Percentiles rank a stretch among this genome's conserved stretches.
Evolutionary conservation across 2,797 vertebrate species (phyloP).

Genomic region (Arnoldichthys spilopterus): DNA sequence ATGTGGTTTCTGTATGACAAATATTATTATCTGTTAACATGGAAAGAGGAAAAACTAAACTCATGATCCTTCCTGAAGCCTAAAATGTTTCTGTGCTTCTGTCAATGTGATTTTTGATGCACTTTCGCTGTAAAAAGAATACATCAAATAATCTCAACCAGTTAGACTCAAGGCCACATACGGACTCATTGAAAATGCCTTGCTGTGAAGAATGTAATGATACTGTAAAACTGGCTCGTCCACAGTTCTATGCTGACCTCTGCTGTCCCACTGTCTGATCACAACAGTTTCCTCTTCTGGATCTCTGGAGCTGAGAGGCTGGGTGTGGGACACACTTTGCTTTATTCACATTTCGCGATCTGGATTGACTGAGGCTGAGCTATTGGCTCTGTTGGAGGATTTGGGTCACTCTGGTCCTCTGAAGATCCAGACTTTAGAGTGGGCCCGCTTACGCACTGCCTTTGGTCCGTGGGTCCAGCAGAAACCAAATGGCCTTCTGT

Average conservation of each 20-base stretch:
- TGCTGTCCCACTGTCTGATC: not conserved
- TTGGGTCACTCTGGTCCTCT: slow-evolving; percentile 59
- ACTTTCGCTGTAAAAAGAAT: too few species aligned
- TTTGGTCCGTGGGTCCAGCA: slow-evolving; percentile 65
- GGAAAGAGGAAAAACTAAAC: too few species aligned
- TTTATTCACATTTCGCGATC: slow-evolving; percentile 61
- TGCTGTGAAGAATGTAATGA: too few species aligned
- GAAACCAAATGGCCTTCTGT: slow-evolving; percentile 63
- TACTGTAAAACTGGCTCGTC: not conserved
- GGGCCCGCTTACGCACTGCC: slow-evolving; percentile 62
- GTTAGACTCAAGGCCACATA: too few species aligned
- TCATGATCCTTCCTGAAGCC: too few species aligned
- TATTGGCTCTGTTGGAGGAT: slow-evolving; percentile 61
- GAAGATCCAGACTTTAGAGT: slow-evolving; percentile 60
- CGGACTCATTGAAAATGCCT: too few species aligned
- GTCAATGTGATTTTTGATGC: too few species aligned
- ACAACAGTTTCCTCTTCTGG: not conserved
- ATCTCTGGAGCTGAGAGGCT: slow-evolving; percentile 52
- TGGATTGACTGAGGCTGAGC: slow-evolving; percentile 61
- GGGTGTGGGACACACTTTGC: slow-evolving; percentile 66
- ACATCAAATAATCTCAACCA: too few species aligned
- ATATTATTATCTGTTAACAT: too few species aligned
- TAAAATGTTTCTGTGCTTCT: too few species aligned
- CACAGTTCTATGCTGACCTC: not conserved
- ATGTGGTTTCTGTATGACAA: too few species aligned